A percentile compares a stretch with the other conserved stretches of the same genome.
These are phyloP conservation scores for Stegostoma tigrinum DNA, from an alignment of 2,113 vertebrate genomes.

Conservation along the genomic window DNA sequence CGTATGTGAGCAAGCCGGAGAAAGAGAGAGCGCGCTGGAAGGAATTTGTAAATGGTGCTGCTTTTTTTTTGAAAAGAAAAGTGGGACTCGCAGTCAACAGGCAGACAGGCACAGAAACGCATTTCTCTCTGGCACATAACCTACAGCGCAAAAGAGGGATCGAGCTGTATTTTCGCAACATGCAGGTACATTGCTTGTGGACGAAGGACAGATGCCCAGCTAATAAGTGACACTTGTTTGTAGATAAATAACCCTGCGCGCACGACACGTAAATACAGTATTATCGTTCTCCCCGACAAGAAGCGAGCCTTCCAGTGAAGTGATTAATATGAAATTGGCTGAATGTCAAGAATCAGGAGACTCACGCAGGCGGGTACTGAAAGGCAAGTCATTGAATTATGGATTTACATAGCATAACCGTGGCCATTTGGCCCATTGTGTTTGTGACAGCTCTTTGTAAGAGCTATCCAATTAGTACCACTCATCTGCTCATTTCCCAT, in stretches of 20 bases:
- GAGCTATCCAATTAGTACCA: not conserved
- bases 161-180: not conserved
- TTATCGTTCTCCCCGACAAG: not conserved
- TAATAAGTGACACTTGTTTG: not conserved
- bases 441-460: not conserved
- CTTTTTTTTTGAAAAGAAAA: not conserved
- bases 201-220: not conserved
- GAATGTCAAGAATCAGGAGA: not conserved
- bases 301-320: not conserved
- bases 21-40: not conserved
- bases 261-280: not conserved
- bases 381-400: not conserved
- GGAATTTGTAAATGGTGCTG: not conserved
- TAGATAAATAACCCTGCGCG: not conserved
- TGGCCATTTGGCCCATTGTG: not conserved
- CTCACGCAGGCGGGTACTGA: not conserved
- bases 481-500: not conserved
- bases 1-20: too few relatives aligned
- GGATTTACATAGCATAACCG: not conserved
- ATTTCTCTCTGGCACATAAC: not conserved
- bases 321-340: not conserved
- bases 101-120: not conserved
- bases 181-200: not conserved
- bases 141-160: not conserved
- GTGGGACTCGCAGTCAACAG: not conserved